These are phyloP conservation scores for Dolomedes plantarius DNA, from an alignment of 2,888 invertebrate genomes.

Conservation along the genomic window DNA sequence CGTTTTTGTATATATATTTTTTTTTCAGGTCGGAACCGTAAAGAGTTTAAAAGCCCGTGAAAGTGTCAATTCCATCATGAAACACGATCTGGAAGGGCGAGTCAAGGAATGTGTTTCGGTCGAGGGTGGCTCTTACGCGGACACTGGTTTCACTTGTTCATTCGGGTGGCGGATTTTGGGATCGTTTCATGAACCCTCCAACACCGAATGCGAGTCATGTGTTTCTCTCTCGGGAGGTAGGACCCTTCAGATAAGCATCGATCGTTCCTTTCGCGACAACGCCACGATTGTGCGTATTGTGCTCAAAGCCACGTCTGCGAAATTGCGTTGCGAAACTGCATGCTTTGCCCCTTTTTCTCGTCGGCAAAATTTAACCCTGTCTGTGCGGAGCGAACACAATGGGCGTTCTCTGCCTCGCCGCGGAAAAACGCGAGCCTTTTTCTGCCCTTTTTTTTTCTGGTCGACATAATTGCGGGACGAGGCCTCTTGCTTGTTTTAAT, in stretches of 20 bases:
- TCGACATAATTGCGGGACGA: conserved; percentile 33
- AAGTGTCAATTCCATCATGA: no score
- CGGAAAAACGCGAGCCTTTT: background rate
- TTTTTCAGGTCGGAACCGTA: no score
- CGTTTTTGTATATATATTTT: no score
- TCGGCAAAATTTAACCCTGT: background rate
- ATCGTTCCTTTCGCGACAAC: background rate
- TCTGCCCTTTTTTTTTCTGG: conserved; percentile 13
- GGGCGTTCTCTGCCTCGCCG: background rate
- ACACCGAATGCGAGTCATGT: background rate
- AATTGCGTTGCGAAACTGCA: background rate
- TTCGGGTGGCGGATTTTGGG: no score
- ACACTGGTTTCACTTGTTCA: no score
- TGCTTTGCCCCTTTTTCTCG: background rate
- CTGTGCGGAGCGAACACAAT: background rate
- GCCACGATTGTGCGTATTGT: background rate
- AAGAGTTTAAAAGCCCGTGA: no score
- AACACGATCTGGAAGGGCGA: no score
- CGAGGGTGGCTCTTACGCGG: no score
- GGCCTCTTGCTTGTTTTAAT: conserved; percentile 57
- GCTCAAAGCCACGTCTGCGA: background rate
- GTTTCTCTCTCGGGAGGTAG: background rate
- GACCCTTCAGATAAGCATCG: background rate
- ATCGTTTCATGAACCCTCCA: no score
- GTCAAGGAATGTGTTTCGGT: no score